Evolutionary conservation across 2,113 vertebrate genomes (phyloP).

Genomic region (Narcine bancroftii): DNA sequence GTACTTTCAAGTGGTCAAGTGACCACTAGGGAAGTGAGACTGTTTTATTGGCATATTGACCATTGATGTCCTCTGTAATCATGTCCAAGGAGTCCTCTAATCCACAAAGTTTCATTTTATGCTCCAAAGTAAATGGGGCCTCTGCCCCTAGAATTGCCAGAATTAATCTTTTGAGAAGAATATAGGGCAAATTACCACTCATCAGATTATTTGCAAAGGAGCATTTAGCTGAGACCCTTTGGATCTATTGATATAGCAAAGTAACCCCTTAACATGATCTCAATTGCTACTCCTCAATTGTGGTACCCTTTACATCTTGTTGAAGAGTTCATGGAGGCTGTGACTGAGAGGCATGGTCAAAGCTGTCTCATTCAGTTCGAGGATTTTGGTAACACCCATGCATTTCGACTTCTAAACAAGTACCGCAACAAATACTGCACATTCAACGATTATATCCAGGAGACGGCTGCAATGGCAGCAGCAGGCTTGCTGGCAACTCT

Average conservation of each 20-base stretch:
- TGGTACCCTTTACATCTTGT: background rate
- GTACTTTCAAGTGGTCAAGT: background rate
- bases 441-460: conserved; percentile 92
- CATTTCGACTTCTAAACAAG: conserved; percentile 86
- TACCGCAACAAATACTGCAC: conserved; percentile 90
- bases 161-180: background rate
- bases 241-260: background rate
- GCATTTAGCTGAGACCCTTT: background rate
- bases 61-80: background rate
- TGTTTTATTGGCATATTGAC: background rate
- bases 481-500: conserved; percentile 86
- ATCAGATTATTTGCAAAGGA: background rate
- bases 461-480: conserved; percentile 87
- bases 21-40: background rate
- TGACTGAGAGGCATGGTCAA: conserved; percentile 87
- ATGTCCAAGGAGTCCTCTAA: background rate
- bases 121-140: background rate
- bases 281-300: background rate
- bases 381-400: conserved; percentile 91
- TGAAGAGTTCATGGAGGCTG: no score
- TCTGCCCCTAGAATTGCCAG: background rate
- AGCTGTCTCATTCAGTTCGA: conserved; percentile 97
- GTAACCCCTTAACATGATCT: background rate
- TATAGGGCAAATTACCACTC: background rate
- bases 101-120: background rate